Evolutionary conservation across 2,113 vertebrate genomes (phyloP).

Genomic region (Actenoides hombroni): DNA sequence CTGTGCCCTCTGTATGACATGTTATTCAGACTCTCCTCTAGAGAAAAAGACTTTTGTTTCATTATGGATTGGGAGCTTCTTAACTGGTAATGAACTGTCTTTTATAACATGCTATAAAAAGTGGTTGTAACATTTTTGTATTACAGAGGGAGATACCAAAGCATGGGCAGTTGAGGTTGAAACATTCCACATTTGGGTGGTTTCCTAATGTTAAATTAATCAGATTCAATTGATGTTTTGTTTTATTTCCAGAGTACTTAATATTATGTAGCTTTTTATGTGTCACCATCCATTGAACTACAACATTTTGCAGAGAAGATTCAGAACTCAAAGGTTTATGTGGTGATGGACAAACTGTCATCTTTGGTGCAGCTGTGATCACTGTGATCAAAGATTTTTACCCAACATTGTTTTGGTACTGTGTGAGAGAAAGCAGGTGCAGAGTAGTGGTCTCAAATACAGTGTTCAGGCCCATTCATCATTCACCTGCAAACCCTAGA

Average conservation of each 20-base stretch:
- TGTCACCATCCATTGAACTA: background rate
- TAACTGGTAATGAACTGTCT: background rate
- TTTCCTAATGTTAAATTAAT: background rate
- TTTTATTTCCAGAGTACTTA: background rate
- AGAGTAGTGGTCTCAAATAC: background rate
- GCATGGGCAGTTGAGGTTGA: background rate
- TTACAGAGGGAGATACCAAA: background rate
- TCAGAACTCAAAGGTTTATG: background rate
- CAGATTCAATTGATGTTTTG: background rate
- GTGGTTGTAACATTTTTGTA: background rate
- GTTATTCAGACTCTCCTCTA: background rate
- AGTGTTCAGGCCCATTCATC: background rate
- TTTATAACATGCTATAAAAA: background rate
- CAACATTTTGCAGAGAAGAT: background rate
- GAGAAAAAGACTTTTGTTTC: background rate
- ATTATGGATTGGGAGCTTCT: background rate
- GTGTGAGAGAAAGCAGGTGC: background rate
- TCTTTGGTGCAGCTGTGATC: background rate
- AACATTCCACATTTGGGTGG: fast-evolving
- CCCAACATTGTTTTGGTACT: background rate
- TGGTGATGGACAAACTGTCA: background rate
- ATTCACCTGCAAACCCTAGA: background rate
- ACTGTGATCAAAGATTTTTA: background rate
- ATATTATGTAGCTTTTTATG: background rate
- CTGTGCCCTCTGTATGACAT: background rate